These are phyloP conservation scores for Proisotoma minuta DNA, from an alignment of 2,888 invertebrate genomes.

Conservation along the genomic window DNA sequence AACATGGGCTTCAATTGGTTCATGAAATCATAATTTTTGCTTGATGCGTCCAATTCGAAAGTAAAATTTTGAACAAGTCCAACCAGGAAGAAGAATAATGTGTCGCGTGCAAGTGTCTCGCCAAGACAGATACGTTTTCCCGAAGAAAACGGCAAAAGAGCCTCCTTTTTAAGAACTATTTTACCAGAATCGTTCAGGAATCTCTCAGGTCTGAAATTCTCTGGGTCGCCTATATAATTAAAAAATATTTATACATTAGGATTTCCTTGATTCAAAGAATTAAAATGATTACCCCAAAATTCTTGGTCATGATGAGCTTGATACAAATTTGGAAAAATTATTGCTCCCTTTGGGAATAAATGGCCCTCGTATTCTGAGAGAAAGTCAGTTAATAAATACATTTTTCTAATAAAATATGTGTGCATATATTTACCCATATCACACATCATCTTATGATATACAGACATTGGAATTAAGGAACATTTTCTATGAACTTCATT, in stretches of 20 bases:
- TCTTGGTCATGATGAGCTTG: slow-evolving; percentile 2
- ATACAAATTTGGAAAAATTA: slow-evolving; percentile 3
- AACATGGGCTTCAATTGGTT: slow-evolving; percentile 10
- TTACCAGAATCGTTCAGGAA: slow-evolving; percentile 22
- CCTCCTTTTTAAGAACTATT: slow-evolving; percentile 9
- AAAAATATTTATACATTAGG: no score
- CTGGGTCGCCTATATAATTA: no score
- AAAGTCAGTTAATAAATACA: no score
- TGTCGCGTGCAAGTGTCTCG: slow-evolving; percentile 37
- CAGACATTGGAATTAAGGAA: slow-evolving; percentile 59
- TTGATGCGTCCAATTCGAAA: slow-evolving; percentile 29
- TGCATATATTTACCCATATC: slow-evolving; percentile 50
- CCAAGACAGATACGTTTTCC: slow-evolving; percentile 36
- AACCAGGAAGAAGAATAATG: slow-evolving; percentile 32
- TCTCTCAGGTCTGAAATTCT: slow-evolving; percentile 29
- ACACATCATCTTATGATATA: slow-evolving; percentile 57
- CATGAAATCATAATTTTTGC: slow-evolving; percentile 16
- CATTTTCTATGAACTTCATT: slow-evolving; percentile 60
- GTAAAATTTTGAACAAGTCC: slow-evolving; percentile 30
- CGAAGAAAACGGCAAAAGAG: slow-evolving; percentile 18
- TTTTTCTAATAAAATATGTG: background rate
- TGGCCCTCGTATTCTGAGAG: background rate
- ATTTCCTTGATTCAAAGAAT: no score
- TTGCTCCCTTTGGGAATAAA: background rate
- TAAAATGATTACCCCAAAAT: no score